These are phyloP conservation scores for Hypomecis atomaria DNA, from an alignment of 2,888 invertebrate species.

Conservation along the genomic window DNA sequence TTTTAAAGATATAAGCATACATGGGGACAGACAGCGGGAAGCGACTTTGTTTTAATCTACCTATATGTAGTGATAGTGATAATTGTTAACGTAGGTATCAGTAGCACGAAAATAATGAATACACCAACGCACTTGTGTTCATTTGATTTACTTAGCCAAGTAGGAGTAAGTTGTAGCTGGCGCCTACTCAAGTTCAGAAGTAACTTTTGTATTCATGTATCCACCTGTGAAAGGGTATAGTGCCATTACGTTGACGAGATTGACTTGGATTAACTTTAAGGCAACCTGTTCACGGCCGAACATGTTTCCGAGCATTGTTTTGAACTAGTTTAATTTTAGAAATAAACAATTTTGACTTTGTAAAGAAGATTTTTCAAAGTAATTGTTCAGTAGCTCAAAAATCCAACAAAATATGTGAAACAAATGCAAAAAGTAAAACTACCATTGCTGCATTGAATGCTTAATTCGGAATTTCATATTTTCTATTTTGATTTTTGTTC, in stretches of 20 bases:
- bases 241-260: constrained; percentile 31
- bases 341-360: too few relatives aligned
- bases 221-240: constrained; percentile 17
- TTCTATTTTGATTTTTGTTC: too few relatives aligned
- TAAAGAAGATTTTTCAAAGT: neutral
- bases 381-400: neutral
- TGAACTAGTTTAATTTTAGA: neutral
- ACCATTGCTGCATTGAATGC: too few relatives aligned
- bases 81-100: neutral
- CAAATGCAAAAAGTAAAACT: too few relatives aligned
- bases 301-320: neutral
- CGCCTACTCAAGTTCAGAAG: constrained; percentile 14
- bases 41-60: too few relatives aligned
- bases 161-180: constrained; percentile 9
- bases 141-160: constrained; percentile 4
- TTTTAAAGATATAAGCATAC: too few relatives aligned
- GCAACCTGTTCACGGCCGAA: constrained; percentile 11
- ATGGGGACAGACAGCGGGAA: too few relatives aligned
- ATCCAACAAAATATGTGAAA: too few relatives aligned
- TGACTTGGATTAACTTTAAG: constrained; percentile 33
- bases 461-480: too few relatives aligned
- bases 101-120: neutral
- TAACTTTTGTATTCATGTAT: constrained; percentile 24
- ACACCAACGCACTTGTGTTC: neutral
- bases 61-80: neutral